Evolutionary conservation across 2,797 vertebrate genomes (phyloP).

Genomic region (Crenichthys baileyi): DNA sequence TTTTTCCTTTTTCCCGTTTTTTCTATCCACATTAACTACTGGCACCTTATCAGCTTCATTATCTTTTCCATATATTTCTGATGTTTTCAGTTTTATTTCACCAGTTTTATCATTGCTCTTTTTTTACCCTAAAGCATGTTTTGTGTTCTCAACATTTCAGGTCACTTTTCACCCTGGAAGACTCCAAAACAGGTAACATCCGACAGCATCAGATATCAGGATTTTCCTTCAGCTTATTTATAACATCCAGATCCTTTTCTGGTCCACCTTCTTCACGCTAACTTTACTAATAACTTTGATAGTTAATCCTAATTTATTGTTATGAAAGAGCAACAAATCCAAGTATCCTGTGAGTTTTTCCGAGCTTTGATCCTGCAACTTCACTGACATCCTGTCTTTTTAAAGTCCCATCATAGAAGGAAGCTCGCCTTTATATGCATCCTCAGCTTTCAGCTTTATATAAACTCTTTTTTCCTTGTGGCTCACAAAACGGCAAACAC

Average conservation of each 20-base stretch:
- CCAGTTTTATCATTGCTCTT: constrained; percentile 26
- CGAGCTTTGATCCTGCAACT: constrained; percentile 33
- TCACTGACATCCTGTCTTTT: constrained; percentile 33
- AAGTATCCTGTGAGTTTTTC: constrained; percentile 30
- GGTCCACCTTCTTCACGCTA: constrained; percentile 29
- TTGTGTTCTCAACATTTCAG: constrained; percentile 89
- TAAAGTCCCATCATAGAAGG: not conserved
- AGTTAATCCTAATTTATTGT: constrained; percentile 35
- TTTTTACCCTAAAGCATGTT: constrained; percentile 77
- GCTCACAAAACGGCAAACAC: constrained; percentile 15
- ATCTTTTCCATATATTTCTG: constrained; percentile 30
- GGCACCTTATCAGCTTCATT: constrained; percentile 10
- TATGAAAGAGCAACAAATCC: constrained; percentile 33
- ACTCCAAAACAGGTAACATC: constrained; percentile 95
- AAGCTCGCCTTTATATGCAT: not conserved
- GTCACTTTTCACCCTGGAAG: constrained; percentile 99
- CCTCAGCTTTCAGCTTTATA: not conserved
- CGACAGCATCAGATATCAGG: constrained; percentile 47
- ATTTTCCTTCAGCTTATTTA: constrained; percentile 6
- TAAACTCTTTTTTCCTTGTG: not conserved
- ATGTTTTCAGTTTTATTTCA: constrained; percentile 17
- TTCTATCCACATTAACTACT: constrained; percentile 23
- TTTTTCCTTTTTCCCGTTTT: not conserved
- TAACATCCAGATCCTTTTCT: constrained; percentile 18
- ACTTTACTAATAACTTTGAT: constrained; percentile 36